Evolutionary conservation across 2,113 vertebrate species (phyloP).

Genomic region (Leptocoma aspasia): DNA sequence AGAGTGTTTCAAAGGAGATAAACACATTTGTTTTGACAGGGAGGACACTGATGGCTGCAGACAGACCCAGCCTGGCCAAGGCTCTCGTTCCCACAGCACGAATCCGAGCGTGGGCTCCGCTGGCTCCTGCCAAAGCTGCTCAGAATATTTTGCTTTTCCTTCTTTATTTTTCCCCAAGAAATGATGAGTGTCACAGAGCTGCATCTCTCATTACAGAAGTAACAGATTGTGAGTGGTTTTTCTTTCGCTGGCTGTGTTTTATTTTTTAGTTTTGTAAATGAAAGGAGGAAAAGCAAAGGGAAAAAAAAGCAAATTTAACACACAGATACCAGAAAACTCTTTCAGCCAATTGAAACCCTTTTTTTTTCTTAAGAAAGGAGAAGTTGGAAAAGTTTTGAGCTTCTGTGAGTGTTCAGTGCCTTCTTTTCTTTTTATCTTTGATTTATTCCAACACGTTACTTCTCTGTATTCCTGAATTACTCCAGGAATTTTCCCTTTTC

Average conservation of each 20-base stretch:
- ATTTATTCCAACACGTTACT: neutral
- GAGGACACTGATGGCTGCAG: slow-evolving; percentile 5
- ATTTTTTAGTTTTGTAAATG: neutral
- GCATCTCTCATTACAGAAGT: neutral
- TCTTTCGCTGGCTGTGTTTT: neutral
- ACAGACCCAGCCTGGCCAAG: neutral
- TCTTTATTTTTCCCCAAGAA: neutral
- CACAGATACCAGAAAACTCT: neutral
- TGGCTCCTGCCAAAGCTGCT: neutral
- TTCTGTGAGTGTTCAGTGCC: neutral
- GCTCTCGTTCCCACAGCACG: neutral
- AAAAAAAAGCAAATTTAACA: neutral
- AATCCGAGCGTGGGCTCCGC: neutral
- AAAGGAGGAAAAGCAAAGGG: neutral
- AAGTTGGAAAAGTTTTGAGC: neutral
- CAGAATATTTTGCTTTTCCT: neutral
- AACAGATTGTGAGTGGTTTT: neutral
- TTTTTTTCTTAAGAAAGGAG: neutral
- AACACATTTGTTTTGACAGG: slow-evolving; percentile 43
- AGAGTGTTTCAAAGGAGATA: neutral
- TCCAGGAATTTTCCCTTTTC: neutral
- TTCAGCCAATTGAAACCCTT: neutral
- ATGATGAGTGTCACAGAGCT: neutral
- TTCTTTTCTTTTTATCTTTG: neutral
- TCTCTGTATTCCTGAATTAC: neutral